Evolutionary conservation across 1,140 invertebrate genomes (phyloP), one percentile per base, ranked within the genome.

Genomic region (Latrodectus geometricus): DNA sequence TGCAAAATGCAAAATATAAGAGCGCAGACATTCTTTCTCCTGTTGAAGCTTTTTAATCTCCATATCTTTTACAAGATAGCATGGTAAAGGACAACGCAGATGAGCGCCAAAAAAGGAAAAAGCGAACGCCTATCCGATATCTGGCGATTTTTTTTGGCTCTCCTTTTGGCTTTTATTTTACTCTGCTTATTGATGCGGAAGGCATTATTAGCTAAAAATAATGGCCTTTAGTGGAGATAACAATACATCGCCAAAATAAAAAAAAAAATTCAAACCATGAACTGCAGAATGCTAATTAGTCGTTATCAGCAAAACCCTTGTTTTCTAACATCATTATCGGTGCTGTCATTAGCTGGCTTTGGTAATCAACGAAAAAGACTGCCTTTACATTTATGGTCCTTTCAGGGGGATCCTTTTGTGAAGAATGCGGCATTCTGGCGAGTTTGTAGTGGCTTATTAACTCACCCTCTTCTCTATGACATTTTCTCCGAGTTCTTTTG

Each of bases 161-260:
- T 20, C 15, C 9, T 23, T 56, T 48, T 12, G 68, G 20, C 11
- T 48, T 61, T 61, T 17, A 23, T 75, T 75, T 75, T 75, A 50
- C 20, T 23, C n/a, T 54, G 73, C 17, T 48, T 75, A 75, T 75
- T 75, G 73, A 21, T 50, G 50, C 73, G 49, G 50, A 52, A 54
- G 73, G 73, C 73, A 75, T 75, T 75, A 75, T 75, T 75, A 56
- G 73, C 73, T 75, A 54, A 75, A 75, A 75, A 75, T 75, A 75
- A 75, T 75, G 50, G 73, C 20, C 73, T 75, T 75, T 52, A 75
- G 52, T 52, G 73, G 11, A 75, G 73, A 75, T 75, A 75, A 54
- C 73, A 49, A 73, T 75, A 75, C 17, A 56, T 15, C 35, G 35
- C 35, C 35, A 5, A 35, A n/a, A n/a, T n/a, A n/a, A n/a, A 35